phyloP scores from a whole-genome alignment of 2,113 vertebrate species.

The Zosterops hypoxanthus region DNA sequence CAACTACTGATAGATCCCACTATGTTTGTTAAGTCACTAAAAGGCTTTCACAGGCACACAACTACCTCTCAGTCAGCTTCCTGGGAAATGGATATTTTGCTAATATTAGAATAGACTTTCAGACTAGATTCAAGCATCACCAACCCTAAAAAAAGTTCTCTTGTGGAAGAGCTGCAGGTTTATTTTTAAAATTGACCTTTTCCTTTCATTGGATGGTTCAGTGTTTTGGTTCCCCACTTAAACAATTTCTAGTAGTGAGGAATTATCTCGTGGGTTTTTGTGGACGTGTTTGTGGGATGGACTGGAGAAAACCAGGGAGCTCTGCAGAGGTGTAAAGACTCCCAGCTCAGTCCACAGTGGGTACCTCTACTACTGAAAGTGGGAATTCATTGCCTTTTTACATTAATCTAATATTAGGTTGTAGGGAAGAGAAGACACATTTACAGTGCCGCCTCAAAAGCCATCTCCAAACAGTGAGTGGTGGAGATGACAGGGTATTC shows the following conservation, averaged over 20 bases:
- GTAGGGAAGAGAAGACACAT: not conserved
- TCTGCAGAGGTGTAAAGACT: not conserved
- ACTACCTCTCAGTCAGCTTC: not conserved
- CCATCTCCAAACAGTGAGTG: constrained; percentile 8
- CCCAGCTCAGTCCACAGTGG: not conserved
- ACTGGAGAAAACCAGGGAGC: not conserved
- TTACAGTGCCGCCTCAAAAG: constrained; percentile 25
- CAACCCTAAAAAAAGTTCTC: constrained; percentile 31
- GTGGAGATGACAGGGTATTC: constrained; percentile 38
- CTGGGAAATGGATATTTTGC: constrained; percentile 24
- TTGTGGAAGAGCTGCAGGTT: constrained; percentile 19
- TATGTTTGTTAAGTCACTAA: not conserved
- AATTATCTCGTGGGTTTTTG: not conserved
- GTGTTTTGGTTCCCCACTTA: constrained; percentile 3
- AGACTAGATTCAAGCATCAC: constrained; percentile 5
- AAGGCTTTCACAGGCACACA: not conserved
- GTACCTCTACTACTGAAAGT: not conserved
- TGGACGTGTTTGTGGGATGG: not conserved
- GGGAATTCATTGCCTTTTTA: constrained; percentile 8
- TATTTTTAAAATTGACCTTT: constrained; percentile 66
- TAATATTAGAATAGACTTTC: constrained; percentile 39
- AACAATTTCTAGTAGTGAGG: not conserved
- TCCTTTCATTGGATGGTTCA: constrained; percentile 3
- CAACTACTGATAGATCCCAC: not conserved
- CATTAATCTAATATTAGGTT: constrained; percentile 55